phyloP scores from a whole-genome alignment of 1,140 invertebrate species.

The Bombus fervidus region DNA sequence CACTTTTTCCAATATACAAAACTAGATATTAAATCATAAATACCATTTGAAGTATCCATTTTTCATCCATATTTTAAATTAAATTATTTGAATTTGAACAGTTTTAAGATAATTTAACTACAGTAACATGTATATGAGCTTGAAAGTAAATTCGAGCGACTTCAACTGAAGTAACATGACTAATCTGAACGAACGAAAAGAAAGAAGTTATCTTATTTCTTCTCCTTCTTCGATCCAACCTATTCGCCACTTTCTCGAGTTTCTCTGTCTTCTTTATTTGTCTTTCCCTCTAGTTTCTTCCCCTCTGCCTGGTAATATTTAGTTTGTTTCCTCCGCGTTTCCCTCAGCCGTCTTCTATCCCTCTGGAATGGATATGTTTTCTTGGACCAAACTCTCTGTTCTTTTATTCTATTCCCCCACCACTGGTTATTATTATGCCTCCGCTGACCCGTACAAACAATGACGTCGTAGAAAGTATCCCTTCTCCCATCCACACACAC shows the following conservation, averaged over 20 bases:
- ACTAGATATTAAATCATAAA: neutral
- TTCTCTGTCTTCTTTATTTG: constrained; percentile 16
- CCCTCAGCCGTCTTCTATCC: neutral
- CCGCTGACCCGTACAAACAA: constrained; percentile 67
- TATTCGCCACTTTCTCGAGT: neutral
- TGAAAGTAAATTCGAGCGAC: neutral
- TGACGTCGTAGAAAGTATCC: constrained; percentile 64
- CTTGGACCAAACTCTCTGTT: constrained; percentile 38
- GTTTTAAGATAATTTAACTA: neutral
- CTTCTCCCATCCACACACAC: neutral
- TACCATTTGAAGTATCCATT: neutral
- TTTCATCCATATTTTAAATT: neutral
- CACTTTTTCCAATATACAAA: neutral
- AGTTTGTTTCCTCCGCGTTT: neutral
- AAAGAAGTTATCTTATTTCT: neutral
- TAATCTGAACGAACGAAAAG: neutral
- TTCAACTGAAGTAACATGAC: neutral
- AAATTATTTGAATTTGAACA: neutral
- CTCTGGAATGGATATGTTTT: constrained; percentile 65
- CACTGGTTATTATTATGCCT: constrained; percentile 56
- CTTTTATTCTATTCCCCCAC: constrained; percentile 50
- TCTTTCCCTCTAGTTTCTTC: neutral
- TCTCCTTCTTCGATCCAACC: neutral
- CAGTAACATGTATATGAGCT: neutral
- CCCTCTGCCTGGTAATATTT: constrained; percentile 15